A percentile compares a stretch with the other conserved stretches of the same genome.
Evolutionary conservation across 1,140 invertebrate species (phyloP).

Genomic region (Macrobrachium nipponense): DNA sequence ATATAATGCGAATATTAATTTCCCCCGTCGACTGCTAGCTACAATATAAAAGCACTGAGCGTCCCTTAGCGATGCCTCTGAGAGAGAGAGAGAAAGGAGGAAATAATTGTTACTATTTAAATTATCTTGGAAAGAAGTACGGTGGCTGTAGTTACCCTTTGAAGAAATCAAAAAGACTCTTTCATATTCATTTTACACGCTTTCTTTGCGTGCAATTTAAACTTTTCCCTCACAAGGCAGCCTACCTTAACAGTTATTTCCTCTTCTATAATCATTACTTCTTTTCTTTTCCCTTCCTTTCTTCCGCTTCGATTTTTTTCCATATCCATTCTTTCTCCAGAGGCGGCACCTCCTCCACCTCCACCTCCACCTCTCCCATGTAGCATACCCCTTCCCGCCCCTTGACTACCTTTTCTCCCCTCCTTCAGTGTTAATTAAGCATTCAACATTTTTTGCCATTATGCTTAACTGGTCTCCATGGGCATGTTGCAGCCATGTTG

Average conservation of each 20-base stretch:
- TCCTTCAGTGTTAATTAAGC: conserved; percentile 39
- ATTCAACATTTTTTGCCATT: conserved; percentile 55
- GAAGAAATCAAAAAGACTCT: no score
- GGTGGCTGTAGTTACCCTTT: no score
- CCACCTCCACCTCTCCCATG: neutral
- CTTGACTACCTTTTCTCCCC: neutral
- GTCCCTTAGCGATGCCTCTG: no score
- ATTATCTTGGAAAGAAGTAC: no score
- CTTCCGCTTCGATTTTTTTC: neutral
- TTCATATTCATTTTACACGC: neutral
- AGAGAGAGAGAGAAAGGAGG: no score
- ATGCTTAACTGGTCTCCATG: conserved; percentile 40
- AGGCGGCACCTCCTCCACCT: no score
- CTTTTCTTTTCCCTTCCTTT: neutral
- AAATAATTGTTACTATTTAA: no score
- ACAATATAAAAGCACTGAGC: no score
- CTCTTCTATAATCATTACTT: neutral
- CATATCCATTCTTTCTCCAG: neutral
- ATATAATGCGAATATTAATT: no score
- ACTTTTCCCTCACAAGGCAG: neutral
- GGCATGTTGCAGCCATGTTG: conserved; percentile 44
- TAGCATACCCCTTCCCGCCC: neutral
- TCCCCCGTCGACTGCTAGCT: no score
- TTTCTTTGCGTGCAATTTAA: neutral
- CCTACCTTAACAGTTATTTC: neutral